Base-by-base conservation (phyloP, 2,113 vertebrate genomes). In the Macaca mulatta region DNA sequence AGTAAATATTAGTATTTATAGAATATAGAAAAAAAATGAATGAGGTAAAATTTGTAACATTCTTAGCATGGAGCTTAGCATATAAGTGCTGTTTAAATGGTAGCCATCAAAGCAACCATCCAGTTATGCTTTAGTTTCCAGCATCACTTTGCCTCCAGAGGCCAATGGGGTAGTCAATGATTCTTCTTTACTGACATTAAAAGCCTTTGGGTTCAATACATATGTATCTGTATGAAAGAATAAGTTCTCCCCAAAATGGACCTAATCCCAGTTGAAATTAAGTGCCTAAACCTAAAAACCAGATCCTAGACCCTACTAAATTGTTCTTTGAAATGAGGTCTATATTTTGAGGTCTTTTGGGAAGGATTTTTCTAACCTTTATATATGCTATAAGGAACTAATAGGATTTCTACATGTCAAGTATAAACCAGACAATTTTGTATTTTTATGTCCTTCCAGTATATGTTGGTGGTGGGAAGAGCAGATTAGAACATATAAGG, bases 251-350 rank as follows among this genome's bases (percentile, higher is more conserved):
- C 12, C 55, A 6, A 16, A 72, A 35, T 72, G 40, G 35, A 55
- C 64, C 22, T 69, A 75, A 67, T 77, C 38, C 45, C 12, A 27
- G 35, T 57, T 90, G 93, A 87, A n/a, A 74, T 81, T 69, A 59
- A n/a, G 40, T 83, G 70, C 32, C 12, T 81, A 40, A 84, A 38
- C 17, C 61, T 84, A 89, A 72, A 40, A 90, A 48, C 5, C 25
- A 87, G n/a, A 92, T 86, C 18, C 18, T 79, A 84, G 11, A 64
- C 11, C 22, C 0, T 61, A 48, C 32, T 35, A 77, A 85, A 75
- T 79, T 96, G 23, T 93, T 95, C 38, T 85, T 92, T 55, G 40
- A 64, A 80, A 59, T 75, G n/a, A 77, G 69, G 25, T 87, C 6
- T 84, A 6, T 38, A 59, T 77, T 94, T 89, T 77, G 40, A 81